Percentiles rank a stretch among this genome's conserved stretches.
phyloP scores from a whole-genome alignment of 2,888 invertebrate species.

The Drosophila melanosoma region DNA sequence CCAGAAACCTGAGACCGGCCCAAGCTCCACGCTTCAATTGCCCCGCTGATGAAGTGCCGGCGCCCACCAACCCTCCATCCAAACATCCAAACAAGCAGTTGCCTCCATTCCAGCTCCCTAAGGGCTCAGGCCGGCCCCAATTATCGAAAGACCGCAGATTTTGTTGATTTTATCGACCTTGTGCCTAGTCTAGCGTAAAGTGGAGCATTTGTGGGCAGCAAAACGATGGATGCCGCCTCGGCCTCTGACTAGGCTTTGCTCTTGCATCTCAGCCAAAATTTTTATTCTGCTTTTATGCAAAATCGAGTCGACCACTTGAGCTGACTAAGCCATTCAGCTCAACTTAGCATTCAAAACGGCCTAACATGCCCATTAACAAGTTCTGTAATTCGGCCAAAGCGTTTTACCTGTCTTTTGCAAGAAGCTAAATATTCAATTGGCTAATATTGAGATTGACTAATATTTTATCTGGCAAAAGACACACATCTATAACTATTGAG shows the following conservation, averaged over 20 bases:
- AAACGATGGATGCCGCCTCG: slow-evolving; percentile 43
- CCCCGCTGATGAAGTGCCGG: slow-evolving; percentile 70
- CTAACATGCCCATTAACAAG: slow-evolving; percentile 50
- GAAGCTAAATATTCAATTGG: neutral
- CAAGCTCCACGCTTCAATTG: slow-evolving; percentile 65
- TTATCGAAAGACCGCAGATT: slow-evolving; percentile 68
- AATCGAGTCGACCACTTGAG: slow-evolving; percentile 56
- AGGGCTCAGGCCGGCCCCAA: slow-evolving; percentile 64
- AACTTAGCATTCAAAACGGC: slow-evolving; percentile 9
- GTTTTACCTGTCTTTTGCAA: slow-evolving; percentile 11
- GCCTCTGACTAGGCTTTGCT: slow-evolving; percentile 5
- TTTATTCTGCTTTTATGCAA: slow-evolving; percentile 58
- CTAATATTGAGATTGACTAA: neutral
- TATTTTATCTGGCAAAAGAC: neutral
- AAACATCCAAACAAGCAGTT: slow-evolving; percentile 9
- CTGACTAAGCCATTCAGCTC: slow-evolving; percentile 16
- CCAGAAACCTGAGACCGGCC: slow-evolving; percentile 51
- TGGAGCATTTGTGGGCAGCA: slow-evolving; percentile 67
- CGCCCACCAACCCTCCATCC: neutral
- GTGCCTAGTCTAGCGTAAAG: slow-evolving; percentile 75
- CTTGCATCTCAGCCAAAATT: slow-evolving; percentile 49
- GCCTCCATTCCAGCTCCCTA: slow-evolving; percentile 36
- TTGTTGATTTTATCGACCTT: slow-evolving; percentile 75
- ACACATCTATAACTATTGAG: no score
- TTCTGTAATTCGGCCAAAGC: slow-evolving; percentile 14